Base-by-base conservation (phyloP, 1,140 invertebrate genomes). In the Calephelis nemesis region DNA sequence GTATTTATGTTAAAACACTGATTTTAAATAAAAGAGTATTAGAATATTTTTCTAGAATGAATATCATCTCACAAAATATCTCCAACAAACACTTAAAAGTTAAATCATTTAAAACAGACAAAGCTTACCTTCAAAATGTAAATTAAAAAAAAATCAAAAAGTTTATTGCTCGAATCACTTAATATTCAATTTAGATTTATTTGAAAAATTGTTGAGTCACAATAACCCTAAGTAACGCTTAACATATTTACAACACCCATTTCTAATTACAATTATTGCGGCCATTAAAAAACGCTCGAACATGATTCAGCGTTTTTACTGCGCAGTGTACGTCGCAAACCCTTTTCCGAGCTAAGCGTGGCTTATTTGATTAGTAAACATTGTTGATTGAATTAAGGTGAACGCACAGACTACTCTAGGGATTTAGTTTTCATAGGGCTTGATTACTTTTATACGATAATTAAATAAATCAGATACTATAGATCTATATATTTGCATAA, bases 351-450 rank as follows among this genome's bases (percentile, higher is more conserved):
- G 82, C 83, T 84, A 82, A 85, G 82, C 80, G 70, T 78, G 84
- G 85, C 84, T 90, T 88, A 90, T 90, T 89, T 78, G 88, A 90
- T 90, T 90, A 90, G 81, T 76, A 76, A 81, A 79, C 69, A 73
- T 75, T 75, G 76, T 77, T 89, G 82, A 90, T 90, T 88, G 87
- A 88, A 90, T 90, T 90, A 89, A 90, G 81, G 86, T 83, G 71
- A 80, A 84, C 75, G 81, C 73, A 83, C 78, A 68, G 47, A 48
- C 67, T 69, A 74, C 67, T 72, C 69, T 71, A 63, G 68, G 82
- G 82, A 82, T 83, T 85, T 77, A 79, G 74, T 83, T 76, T 75
- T 78, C 76, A 80, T 82, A 78, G 72, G 81, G 79, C 78, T 86
- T 83, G 79, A 83, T 76, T 83, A 80, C 70, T 73, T 72, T 73